Conservation (phyloP, 2,797 vertebrate species). For the Phataginus tricuspis region DNA sequence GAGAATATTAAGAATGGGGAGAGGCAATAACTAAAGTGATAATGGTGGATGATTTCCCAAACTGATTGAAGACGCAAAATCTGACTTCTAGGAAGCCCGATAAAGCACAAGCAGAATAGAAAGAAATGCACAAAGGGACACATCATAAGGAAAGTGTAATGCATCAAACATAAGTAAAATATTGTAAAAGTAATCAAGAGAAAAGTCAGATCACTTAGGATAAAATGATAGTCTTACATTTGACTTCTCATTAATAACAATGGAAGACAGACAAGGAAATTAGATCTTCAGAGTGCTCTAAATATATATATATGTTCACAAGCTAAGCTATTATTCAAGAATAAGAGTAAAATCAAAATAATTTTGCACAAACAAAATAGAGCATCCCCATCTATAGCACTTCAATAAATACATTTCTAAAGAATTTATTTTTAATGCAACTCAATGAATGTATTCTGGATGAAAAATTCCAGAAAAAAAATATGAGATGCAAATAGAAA, state of each 20-base stretch:
- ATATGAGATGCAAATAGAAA: background rate
- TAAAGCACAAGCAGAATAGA: background rate
- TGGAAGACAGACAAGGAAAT: background rate
- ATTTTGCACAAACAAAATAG: background rate
- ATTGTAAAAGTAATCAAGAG: background rate
- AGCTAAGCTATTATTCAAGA: background rate
- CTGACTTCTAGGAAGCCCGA: background rate
- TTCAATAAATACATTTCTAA: background rate
- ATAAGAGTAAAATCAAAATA: background rate
- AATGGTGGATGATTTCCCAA: background rate
- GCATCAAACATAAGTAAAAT: background rate
- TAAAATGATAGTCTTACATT: background rate
- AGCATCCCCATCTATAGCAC: background rate
- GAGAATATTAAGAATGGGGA: background rate
- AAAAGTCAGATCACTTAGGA: background rate
- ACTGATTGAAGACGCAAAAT: background rate
- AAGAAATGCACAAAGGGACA: background rate
- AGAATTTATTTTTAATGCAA: background rate
- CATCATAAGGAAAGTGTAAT: background rate
- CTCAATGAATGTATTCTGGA: background rate
- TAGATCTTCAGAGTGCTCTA: background rate
- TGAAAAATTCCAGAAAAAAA: background rate
- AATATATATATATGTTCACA: background rate
- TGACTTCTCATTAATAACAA: background rate
- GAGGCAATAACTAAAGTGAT: background rate